Conservation (phyloP, 2,888 invertebrate species). For the Pocota personata region DNA sequence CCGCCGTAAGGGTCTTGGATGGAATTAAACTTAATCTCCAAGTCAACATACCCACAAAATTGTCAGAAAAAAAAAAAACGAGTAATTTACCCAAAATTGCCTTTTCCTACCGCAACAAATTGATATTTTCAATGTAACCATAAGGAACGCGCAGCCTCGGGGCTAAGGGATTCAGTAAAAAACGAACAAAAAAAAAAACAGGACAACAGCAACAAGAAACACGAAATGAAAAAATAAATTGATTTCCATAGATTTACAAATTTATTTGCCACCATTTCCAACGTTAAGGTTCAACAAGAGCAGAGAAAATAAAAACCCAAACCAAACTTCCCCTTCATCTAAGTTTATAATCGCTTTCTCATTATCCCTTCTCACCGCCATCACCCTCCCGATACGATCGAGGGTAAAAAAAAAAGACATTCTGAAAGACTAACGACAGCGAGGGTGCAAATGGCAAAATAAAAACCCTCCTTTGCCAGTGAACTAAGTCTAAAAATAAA, state of each 20-base stretch:
- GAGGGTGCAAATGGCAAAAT: constrained; percentile 60
- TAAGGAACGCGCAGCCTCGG: constrained; percentile 9
- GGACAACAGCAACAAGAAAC: constrained; percentile 21
- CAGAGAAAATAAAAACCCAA: background rate
- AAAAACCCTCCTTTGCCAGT: constrained; percentile 60
- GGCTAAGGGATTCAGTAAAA: background rate
- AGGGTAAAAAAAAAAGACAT: constrained; percentile 22
- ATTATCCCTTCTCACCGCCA: constrained; percentile 53
- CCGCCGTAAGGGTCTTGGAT: constrained; percentile 22
- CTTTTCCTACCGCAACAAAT: constrained; percentile 57
- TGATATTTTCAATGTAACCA: constrained; percentile 62
- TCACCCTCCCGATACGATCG: background rate
- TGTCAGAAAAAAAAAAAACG: constrained; percentile 17
- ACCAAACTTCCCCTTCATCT: constrained; percentile 39
- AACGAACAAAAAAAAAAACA: constrained; percentile 21
- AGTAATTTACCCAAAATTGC: constrained; percentile 59
- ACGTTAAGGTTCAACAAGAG: constrained; percentile 30
- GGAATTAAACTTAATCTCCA: constrained; percentile 58
- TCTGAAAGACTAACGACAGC: constrained; percentile 38
- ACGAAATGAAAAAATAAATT: constrained; percentile 66
- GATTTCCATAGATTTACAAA: constrained; percentile 73
- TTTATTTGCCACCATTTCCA: constrained; percentile 66
- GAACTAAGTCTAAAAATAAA: background rate
- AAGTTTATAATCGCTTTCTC: constrained; percentile 74
- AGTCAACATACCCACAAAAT: constrained; percentile 37